These are phyloP conservation scores for Nezara viridula DNA, from an alignment of 2,888 invertebrate species.

Conservation along the genomic window DNA sequence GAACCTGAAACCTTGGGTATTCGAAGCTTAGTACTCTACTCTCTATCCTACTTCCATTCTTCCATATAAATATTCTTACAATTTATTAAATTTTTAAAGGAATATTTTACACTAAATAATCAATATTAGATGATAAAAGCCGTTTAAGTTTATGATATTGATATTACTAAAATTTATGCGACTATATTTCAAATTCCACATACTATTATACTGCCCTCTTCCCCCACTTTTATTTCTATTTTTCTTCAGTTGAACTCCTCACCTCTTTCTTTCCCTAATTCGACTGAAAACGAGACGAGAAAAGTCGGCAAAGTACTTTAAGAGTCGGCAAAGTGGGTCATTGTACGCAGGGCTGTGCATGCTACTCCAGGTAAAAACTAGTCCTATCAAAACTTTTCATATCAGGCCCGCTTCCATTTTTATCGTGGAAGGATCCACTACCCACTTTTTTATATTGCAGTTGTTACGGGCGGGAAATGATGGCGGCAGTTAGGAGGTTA, in stretches of 20 bases:
- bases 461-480: not conserved
- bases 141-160: no score
- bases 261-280: not conserved
- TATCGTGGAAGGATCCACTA: not conserved
- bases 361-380: constrained; percentile 11
- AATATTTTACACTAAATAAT: no score
- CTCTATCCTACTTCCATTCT: no score
- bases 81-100: no score
- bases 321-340: not conserved
- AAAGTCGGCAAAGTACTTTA: not conserved
- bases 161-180: no score
- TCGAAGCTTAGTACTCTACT: no score
- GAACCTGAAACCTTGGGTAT: no score
- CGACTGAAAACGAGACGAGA: not conserved
- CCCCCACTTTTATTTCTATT: not conserved
- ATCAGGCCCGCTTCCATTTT: not conserved
- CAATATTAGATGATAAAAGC: no score
- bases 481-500: not conserved
- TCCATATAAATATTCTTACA: no score
- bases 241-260: not conserved
- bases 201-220: no score
- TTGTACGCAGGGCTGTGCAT: constrained; percentile 35
- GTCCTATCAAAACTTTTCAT: constrained; percentile 45
- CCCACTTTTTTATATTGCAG: constrained; percentile 42
- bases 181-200: no score